Percentiles rank a stretch among this genome's conserved stretches.
phyloP scores from a whole-genome alignment of 2,888 invertebrate genomes.

The Corbicula japonica region DNA sequence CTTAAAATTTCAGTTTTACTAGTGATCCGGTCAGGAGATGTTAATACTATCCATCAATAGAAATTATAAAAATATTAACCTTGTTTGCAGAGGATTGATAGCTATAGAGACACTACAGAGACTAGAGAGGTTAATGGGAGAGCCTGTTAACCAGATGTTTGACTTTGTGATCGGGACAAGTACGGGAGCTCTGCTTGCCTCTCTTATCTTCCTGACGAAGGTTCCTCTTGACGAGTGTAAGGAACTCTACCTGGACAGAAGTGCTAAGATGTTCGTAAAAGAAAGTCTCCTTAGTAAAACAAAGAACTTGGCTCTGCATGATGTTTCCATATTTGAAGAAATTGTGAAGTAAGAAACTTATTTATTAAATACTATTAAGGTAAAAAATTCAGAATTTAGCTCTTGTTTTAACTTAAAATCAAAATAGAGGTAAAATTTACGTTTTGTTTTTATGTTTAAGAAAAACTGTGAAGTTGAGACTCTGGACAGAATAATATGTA shows the following conservation, averaged over 20 bases:
- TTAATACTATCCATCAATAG: too few species aligned
- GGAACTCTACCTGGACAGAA: slow-evolving; percentile 86
- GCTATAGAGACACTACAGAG: slow-evolving; percentile 93
- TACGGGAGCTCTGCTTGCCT: slow-evolving; percentile 87
- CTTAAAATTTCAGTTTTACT: too few species aligned
- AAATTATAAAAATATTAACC: too few species aligned
- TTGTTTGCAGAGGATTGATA: slow-evolving; percentile 90
- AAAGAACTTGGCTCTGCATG: slow-evolving; percentile 94
- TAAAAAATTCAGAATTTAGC: too few species aligned
- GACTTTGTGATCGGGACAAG: slow-evolving; percentile 90
- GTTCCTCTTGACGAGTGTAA: slow-evolving; percentile 89
- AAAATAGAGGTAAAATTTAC: too few species aligned
- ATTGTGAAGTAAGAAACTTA: slow-evolving; percentile 89
- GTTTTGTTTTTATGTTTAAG: too few species aligned
- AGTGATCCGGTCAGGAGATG: too few species aligned
- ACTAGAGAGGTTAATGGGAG: slow-evolving; percentile 89
- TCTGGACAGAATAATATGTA: too few species aligned
- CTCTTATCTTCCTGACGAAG: slow-evolving; percentile 78
- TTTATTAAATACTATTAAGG: too few species aligned
- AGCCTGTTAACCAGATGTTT: slow-evolving; percentile 91
- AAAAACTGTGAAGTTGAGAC: too few species aligned
- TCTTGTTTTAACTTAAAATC: too few species aligned
- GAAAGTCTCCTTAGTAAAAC: slow-evolving; percentile 90
- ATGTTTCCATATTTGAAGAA: slow-evolving; percentile 93
- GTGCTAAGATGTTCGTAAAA: slow-evolving; percentile 90